phyloP scores from a whole-genome alignment of 2,113 vertebrate genomes.

The Psittacus erithacus region DNA sequence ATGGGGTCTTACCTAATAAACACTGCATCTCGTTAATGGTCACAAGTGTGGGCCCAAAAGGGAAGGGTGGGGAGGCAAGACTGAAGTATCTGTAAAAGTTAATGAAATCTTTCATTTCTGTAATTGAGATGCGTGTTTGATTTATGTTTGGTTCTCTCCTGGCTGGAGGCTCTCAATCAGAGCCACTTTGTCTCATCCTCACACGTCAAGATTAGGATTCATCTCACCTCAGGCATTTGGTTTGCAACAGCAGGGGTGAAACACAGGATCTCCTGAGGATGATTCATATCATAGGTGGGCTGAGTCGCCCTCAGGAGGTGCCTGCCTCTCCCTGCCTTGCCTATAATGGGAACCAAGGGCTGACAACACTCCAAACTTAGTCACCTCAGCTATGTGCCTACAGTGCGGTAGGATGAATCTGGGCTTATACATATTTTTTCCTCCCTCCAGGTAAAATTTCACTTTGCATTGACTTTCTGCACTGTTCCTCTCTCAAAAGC shows the following conservation, averaged over 20 bases:
- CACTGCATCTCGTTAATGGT: neutral
- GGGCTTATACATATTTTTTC: neutral
- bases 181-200: neutral
- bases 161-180: neutral
- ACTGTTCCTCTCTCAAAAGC: neutral
- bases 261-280: neutral
- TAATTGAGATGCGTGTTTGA: neutral
- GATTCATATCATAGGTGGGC: constrained; percentile 1
- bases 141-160: neutral
- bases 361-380: neutral
- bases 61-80: neutral
- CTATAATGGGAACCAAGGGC: neutral
- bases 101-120: neutral
- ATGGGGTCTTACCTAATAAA: neutral
- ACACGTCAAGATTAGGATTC: neutral
- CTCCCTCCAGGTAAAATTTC: constrained; percentile 42
- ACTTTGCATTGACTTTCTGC: constrained; percentile 49
- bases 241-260: neutral
- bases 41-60: neutral
- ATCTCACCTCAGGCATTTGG: neutral
- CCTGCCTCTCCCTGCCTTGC: neutral
- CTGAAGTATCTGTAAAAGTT: neutral
- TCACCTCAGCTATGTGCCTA: neutral
- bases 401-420: neutral
- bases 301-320: neutral